Percentiles rank a stretch among this genome's conserved stretches.
Evolutionary conservation across 2,113 vertebrate species (phyloP).

Genomic region (Psittacus erithacus): DNA sequence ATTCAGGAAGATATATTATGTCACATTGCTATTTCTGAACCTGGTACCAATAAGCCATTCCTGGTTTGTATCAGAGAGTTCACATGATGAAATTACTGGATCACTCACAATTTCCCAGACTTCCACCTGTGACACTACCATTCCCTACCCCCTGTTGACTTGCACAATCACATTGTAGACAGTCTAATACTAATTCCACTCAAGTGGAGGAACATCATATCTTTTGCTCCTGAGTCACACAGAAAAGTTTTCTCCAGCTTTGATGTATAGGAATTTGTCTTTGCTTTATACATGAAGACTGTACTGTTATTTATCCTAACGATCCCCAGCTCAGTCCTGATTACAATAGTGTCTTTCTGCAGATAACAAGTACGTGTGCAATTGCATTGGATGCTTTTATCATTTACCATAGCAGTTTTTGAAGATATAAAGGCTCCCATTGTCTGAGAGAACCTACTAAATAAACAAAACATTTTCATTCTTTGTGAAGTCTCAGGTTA

Average conservation of each 20-base stretch:
- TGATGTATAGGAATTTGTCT: neutral
- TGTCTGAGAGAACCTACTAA: neutral
- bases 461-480: neutral
- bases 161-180: neutral
- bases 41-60: neutral
- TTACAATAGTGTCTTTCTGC: neutral
- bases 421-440: neutral
- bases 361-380: neutral
- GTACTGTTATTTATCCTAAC: neutral
- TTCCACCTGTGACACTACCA: neutral
- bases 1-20: neutral
- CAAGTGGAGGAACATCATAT: neutral
- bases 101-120: neutral
- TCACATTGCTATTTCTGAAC: neutral
- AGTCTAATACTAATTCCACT: neutral
- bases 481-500: neutral
- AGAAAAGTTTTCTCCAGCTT: neutral
- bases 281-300: neutral
- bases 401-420: neutral
- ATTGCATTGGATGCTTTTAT: neutral
- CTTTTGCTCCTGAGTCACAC: neutral
- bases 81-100: neutral
- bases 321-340: neutral
- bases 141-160: neutral
- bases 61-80: neutral